Conservation (phyloP, 2,113 vertebrate species). For the Chaenocephalus aceratus region DNA sequence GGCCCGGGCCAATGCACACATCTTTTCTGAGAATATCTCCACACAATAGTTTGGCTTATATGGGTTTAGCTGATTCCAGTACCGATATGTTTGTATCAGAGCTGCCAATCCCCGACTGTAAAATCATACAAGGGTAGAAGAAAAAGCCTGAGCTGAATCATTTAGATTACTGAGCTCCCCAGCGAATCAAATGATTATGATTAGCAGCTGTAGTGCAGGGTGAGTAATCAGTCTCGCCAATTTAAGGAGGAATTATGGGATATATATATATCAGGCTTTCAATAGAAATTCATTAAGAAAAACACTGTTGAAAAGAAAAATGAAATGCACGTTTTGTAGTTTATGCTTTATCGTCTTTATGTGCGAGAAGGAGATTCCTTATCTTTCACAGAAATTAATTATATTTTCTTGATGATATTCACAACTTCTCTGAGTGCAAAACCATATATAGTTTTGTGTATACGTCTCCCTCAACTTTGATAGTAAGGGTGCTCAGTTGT, state of each 20-base stretch:
- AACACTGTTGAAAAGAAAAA: neutral
- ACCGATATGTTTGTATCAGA: constrained; percentile 58
- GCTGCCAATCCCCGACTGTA: constrained; percentile 60
- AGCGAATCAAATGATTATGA: constrained; percentile 27
- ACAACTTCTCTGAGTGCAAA: no score
- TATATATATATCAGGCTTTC: neutral
- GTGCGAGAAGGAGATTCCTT: no score
- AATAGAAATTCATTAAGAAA: neutral
- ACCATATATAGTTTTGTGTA: neutral
- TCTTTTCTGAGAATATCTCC: constrained; percentile 34
- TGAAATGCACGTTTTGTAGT: neutral
- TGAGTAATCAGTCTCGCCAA: constrained; percentile 6
- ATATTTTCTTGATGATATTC: neutral
- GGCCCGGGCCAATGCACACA: constrained; percentile 11
- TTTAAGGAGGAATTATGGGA: neutral
- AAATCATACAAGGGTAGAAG: constrained; percentile 22
- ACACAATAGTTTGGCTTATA: constrained; percentile 61
- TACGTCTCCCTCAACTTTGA: neutral
- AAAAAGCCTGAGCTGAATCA: constrained; percentile 39
- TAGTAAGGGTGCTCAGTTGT: neutral
- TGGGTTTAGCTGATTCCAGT: constrained; percentile 46
- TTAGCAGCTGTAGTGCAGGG: constrained; percentile 13
- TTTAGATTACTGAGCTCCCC: constrained; percentile 44
- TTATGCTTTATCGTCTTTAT: neutral
- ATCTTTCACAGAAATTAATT: neutral